Base-by-base conservation (phyloP, 2,888 invertebrate genomes). In the Meloe dianella region DNA sequence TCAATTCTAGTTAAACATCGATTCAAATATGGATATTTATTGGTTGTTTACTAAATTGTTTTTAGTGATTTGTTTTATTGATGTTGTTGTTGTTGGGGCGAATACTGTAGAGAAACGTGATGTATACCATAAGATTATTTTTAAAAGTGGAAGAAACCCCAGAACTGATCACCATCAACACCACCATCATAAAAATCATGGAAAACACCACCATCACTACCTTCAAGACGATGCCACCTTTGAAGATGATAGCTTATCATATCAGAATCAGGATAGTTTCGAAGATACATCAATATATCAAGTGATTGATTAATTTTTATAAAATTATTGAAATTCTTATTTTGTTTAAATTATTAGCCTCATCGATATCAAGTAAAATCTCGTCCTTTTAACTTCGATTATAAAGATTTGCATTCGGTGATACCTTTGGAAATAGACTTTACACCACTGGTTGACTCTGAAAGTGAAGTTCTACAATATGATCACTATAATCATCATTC, bases 71-170 rank as follows among this genome's bases (percentile, higher is more conserved):
- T 29, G 24, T 57, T 17, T 65, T 3, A 8, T 56, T 20, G 51
- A 29, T 24, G 29, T 65, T 14, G 10, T 60, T 59, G 12, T n/a
- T 51, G 58, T 10, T n/a, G n/a, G n/a, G 17, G 22, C 24, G 38
- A n/a, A 54, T 17, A 14, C 17, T 41, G 12, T 60, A 5, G n/a
- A 61, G n/a, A 60, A 61, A 41, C 51, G 65, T 12, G 60, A 65
- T 61, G 61, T 65, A 14, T 61, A 59, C 35, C 64, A 64, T 51
- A 64, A 38, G 20, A 65, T 65, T 27, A 41, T 65, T 35, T 2
- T 65, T 17, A 38, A 61, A 60, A 47, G 20, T 20, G 24, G 30
- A n/a, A 17, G 61, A 17, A 32, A 20, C 9, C 64, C 60, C 10
- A 58, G 60, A 17, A 63, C 22, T 10, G 17, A 32, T 24, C 32